Base-by-base conservation (phyloP, 2,113 vertebrate genomes). In the Tenrec ecaudatus region DNA sequence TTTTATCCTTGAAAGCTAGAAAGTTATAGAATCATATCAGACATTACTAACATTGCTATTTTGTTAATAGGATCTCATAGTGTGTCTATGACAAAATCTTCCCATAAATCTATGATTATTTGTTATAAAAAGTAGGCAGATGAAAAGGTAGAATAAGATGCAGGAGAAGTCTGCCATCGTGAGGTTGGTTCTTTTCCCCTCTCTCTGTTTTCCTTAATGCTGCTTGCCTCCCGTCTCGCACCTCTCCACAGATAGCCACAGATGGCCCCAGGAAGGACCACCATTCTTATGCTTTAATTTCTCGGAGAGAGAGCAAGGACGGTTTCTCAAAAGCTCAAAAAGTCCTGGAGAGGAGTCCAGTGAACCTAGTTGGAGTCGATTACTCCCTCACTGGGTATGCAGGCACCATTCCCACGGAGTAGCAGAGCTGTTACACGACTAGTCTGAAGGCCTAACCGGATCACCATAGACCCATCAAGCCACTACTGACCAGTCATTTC, bases 1-100 rank as follows among this genome's bases (percentile, higher is more conserved):
- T 88, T 90, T 82, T 57, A 86, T 57, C 16, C 31, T 43, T 89
- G n/a, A 83, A 96, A 88, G 1, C 7, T 84, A 77, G 38, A 90
- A 86, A 73, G 4, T 90, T 23, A 47, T 80, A 92, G 75, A 14
- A 40, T n/a, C 79, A 11, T 62, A 60, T 88, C 36, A 95, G 68
- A 84, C 6, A 89, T 7, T 36, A 29, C 75, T 95, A 85, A 82
- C 76, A 79, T 53, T 53, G 12, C 47, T 53, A 66, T 80, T 11
- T 64, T 17, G 6, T 88, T 75, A 38, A 43, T 86, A 29, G 22
- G 15, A 57, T 81, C 22, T 33, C 77, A 78, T 77, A 57, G 33
- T 40, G 83, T 75, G 12, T 20, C 69, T 57, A 33, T 11, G 3
- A 58, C 53, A 88, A 87, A 84, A 93, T 33, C 19, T 57, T 75